Evolutionary conservation across 2,888 invertebrate genomes (phyloP), one percentile per base, ranked within the genome.

Genomic region (Agrotis exclamationis): DNA sequence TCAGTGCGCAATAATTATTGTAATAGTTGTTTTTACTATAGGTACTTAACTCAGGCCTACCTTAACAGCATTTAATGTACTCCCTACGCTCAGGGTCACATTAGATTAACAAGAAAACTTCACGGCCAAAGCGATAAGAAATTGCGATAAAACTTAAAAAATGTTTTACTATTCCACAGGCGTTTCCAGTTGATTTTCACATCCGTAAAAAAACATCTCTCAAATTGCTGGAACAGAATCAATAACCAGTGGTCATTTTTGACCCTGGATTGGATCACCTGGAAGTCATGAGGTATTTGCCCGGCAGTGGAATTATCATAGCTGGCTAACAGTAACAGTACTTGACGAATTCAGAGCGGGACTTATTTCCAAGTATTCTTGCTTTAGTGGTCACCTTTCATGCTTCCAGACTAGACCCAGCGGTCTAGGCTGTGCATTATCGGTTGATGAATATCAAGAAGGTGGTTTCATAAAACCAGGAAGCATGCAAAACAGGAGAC

Each of bases 1-100:
- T 44, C n/a, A 16, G 9, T 9, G n/a, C 13, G 2, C 44, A 44
- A n/a, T 56, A 16, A 62, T 75, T 14, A 75, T 33, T 33, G n/a
- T 33, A 56, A 24, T 6, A 3, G 24, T 50, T 75, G 59, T 11
- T 48, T 33, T 33, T 24, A 45, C n/a, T n/a, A n/a, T n/a, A n/a
- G n/a, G n/a, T 50, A 76, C 24, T 48, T 57, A 66, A 20, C 20
- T 33, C n/a, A 33, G 24, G 56, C 67, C 76, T 65, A 72, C 72
- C 76, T 24, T 66, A 75, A 75, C 66, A 50, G 16, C 22, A 33
- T 7, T n/a, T 56, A 11, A 44, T 44, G 16, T 48, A 48, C 11
- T 11, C 47, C 33, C 14, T 3, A 6, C 9, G 13, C 2, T 13
- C n/a, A 59, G 6, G 44, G 44, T 45, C 22, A 22, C 18, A 45